Evolutionary conservation across 2,888 invertebrate genomes (phyloP).

Genomic region (Ectobius pallidus): DNA sequence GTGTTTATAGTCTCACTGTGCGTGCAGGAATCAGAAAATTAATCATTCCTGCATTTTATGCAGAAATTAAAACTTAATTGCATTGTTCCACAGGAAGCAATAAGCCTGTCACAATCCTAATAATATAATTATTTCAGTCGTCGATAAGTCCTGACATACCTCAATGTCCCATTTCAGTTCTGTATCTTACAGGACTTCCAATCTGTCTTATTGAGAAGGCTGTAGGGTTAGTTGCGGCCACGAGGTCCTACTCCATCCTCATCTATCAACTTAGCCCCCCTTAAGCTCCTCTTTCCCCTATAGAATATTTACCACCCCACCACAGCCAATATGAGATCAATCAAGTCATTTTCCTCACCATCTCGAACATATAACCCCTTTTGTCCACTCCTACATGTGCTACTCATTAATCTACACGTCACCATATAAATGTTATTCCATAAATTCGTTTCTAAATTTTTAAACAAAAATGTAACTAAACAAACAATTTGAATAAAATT

Average conservation of each 20-base stretch:
- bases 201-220: conserved; percentile 24
- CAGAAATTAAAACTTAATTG: no score
- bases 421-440: not conserved
- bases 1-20: no score
- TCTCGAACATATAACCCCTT: conserved; percentile 9
- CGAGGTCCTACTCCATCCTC: conserved; percentile 21
- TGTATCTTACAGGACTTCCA: not conserved
- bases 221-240: conserved; percentile 9
- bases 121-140: no score
- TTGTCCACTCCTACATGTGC: conserved; percentile 18
- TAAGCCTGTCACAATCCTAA: no score
- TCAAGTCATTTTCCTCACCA: conserved; percentile 25
- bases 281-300: conserved; percentile 2
- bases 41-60: no score
- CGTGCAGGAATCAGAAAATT: no score
- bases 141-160: not conserved
- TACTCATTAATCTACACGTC: not conserved
- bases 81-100: no score
- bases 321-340: conserved; percentile 28
- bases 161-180: conserved; percentile 3
- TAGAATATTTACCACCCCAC: conserved; percentile 24
- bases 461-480: no score
- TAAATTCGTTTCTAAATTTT: no score
- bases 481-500: no score
- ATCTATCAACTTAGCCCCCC: conserved; percentile 21